Evolutionary conservation across 1,140 invertebrate species (phyloP).

Genomic region (Eufriesea mexicana): DNA sequence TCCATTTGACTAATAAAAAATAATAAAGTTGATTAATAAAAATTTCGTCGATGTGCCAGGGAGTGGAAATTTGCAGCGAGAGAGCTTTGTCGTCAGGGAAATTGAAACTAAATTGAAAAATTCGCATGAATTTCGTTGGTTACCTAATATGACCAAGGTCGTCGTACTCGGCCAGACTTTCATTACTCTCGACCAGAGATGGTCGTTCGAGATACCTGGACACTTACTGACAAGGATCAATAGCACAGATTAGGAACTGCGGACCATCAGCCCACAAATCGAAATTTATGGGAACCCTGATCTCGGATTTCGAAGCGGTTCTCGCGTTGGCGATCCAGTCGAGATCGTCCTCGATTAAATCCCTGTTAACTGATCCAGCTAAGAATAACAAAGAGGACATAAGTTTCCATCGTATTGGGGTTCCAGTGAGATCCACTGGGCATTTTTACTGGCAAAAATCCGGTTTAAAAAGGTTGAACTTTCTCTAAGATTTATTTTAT

Average conservation of each 20-base stretch:
- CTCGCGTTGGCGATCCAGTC: neutral
- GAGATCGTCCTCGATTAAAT: neutral
- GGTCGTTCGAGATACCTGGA: neutral
- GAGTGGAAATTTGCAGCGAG: neutral
- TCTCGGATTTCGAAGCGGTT: neutral
- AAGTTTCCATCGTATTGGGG: constrained; percentile 1
- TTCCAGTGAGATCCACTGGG: neutral
- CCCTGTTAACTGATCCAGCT: constrained; percentile 15
- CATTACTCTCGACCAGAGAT: neutral
- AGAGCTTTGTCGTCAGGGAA: neutral
- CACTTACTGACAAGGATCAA: constrained; percentile 49
- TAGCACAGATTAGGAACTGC: constrained; percentile 70
- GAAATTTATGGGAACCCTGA: neutral
- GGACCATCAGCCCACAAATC: neutral
- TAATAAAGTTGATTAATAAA: no score
- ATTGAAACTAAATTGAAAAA: neutral
- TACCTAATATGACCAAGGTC: neutral
- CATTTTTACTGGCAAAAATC: neutral
- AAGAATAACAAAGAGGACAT: neutral
- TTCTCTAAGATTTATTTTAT: neutral
- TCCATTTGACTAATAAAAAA: neutral
- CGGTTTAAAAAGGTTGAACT: neutral
- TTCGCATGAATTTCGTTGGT: neutral
- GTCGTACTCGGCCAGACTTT: neutral
- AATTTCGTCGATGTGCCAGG: neutral